Base-by-base conservation (phyloP, 2,888 invertebrate genomes). In the Athalia circularis region DNA sequence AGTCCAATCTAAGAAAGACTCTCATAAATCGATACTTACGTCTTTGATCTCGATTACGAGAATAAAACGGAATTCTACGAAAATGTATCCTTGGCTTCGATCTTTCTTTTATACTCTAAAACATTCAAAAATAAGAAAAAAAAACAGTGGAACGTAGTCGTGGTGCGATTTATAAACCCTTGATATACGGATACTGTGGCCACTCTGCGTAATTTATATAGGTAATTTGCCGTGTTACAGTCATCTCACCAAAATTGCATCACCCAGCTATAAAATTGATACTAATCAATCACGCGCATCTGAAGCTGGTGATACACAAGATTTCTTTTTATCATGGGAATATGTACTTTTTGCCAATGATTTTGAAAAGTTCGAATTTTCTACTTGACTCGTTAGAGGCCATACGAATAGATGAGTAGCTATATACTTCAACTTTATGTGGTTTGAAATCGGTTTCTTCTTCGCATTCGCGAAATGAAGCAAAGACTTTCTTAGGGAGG, bases 1-100 rank as follows among this genome's bases (percentile, higher is more conserved):
- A 72, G 59, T 72, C 52, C 15, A 59, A 45, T 2, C 11, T 13
- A 59, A 47, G 72, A 43, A 59, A 72, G n/a, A 72, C 72, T 7
- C 29, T 13, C 3, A 6, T 47, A 47, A 72, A 9, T 54, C 54
- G n/a, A 6, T 54, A 11, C 6, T 7, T 45, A 68, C 43, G 15
- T 68, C 29, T 54, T 9, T 15, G 65, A 68, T 52, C 29, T 29
- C 29, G 29, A 54, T 50, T 52, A 29, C 7, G 29, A 54, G 3
- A 68, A 52, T 54, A 68, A 29, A 15, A 68, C 3, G 68, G 52
- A n/a, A 29, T 68, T n/a, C 4, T 29, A 52, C 29, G 47, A 59
- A 72, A 47, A 45, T 15, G 72, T 59, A 59, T 72, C 57, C 57
- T 45, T 57, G 11, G 47, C 8, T 9, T 72, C 59, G 11, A 57